phyloP scores from a whole-genome alignment of 2,797 vertebrate species.

The Peromyscus eremicus region DNA sequence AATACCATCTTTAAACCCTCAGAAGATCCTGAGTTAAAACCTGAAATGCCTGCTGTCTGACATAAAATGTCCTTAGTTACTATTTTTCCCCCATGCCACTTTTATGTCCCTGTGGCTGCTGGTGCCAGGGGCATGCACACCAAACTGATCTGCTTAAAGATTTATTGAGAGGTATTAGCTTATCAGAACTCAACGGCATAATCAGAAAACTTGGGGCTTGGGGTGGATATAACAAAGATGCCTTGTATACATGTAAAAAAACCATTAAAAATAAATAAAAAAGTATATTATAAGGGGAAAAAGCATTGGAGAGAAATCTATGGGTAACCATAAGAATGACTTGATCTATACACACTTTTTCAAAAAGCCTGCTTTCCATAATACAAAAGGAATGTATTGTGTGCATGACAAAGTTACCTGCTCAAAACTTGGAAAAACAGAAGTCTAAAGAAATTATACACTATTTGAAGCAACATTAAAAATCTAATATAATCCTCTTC shows the following conservation, averaged over 20 bases:
- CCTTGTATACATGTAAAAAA: neutral
- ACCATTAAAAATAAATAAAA: neutral
- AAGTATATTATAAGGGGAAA: neutral
- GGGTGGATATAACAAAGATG: neutral
- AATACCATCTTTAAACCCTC: neutral
- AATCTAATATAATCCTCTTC: slow-evolving; percentile 83
- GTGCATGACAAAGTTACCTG: slow-evolving; percentile 17
- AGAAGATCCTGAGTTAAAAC: neutral
- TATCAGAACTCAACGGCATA: neutral
- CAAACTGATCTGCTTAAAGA: neutral
- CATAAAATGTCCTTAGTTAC: neutral
- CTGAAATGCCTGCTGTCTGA: neutral
- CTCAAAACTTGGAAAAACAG: slow-evolving; percentile 70
- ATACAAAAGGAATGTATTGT: neutral
- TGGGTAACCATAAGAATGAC: neutral
- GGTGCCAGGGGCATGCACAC: no score
- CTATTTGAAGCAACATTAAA: slow-evolving; percentile 81
- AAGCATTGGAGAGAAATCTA: slow-evolving; percentile 39
- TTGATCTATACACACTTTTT: neutral
- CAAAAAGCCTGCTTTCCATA: neutral
- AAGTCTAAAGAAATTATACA: slow-evolving; percentile 78
- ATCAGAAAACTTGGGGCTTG: neutral
- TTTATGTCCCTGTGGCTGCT: neutral
- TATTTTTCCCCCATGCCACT: neutral
- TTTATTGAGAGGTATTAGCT: neutral